Conservation (phyloP, 2,888 invertebrate species). For the Druceiella hillmani region DNA sequence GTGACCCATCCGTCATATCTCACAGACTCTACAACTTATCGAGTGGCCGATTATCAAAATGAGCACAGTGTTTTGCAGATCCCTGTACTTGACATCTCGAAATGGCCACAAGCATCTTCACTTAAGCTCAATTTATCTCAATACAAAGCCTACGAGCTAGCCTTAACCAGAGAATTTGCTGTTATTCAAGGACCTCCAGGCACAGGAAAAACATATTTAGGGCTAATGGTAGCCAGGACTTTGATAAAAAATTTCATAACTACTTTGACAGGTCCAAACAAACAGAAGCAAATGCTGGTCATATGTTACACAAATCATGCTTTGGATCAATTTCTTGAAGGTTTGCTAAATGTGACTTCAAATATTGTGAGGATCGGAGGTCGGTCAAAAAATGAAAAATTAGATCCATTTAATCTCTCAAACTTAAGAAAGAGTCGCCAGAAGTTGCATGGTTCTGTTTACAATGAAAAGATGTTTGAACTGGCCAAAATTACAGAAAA, state of each 20-base stretch:
- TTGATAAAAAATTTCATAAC: constrained; percentile 52
- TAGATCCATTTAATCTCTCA: too few species aligned
- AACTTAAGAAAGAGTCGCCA: too few species aligned
- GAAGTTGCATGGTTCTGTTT: too few species aligned
- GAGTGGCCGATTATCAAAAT: constrained; percentile 13
- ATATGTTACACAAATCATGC: constrained; percentile 84
- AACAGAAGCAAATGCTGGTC: constrained; percentile 67
- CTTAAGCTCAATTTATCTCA: constrained; percentile 61
- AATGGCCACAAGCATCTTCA: constrained; percentile 44
- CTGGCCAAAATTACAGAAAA: too few species aligned
- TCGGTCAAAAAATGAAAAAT: constrained; percentile 52
- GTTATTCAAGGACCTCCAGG: constrained; percentile 85
- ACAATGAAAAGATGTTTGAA: too few species aligned
- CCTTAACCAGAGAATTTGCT: constrained; percentile 63
- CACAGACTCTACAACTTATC: constrained; percentile 15
- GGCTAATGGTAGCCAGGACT: constrained; percentile 62
- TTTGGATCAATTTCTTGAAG: constrained; percentile 77
- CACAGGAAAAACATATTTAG: constrained; percentile 79
- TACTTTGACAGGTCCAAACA: too few species aligned
- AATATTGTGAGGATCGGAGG: constrained; percentile 65
- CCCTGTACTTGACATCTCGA: constrained; percentile 29
- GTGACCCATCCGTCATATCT: constrained; percentile 31
- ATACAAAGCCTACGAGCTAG: constrained; percentile 56
- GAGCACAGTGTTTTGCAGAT: constrained; percentile 21
- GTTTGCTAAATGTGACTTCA: constrained; percentile 51